Conservation (phyloP, 2,113 vertebrate genomes). For the Aldabrachelys gigantea region DNA sequence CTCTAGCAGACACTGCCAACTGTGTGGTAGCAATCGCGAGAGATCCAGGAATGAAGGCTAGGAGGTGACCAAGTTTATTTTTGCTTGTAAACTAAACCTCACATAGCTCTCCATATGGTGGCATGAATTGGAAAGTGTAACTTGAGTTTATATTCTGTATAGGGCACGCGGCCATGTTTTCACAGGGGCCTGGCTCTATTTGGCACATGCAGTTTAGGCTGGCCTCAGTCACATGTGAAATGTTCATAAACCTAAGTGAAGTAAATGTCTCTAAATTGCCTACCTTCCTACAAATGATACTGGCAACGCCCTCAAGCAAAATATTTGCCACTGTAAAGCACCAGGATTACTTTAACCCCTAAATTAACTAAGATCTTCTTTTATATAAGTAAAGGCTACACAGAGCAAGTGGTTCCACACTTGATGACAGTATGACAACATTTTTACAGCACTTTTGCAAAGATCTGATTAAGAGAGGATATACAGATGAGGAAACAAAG, state of each 20-base stretch:
- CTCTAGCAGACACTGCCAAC: neutral
- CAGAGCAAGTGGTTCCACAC: neutral
- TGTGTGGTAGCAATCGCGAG: neutral
- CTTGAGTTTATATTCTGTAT: neutral
- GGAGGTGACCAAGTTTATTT: neutral
- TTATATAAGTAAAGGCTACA: neutral
- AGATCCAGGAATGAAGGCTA: neutral
- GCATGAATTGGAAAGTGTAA: neutral
- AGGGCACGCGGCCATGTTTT: neutral
- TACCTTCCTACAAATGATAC: neutral
- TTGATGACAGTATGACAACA: neutral
- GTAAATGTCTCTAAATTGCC: neutral
- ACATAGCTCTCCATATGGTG: neutral
- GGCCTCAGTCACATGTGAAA: neutral
- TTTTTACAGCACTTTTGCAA: neutral
- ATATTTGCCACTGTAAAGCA: neutral
- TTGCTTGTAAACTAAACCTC: neutral
- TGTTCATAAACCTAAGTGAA: neutral
- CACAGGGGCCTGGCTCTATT: neutral
- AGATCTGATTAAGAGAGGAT: neutral
- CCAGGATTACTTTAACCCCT: neutral
- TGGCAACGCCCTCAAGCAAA: neutral
- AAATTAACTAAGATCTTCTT: neutral
- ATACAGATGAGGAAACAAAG: neutral
- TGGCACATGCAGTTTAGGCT: neutral